These are phyloP conservation scores for Burhinus oedicnemus DNA, from an alignment of 2,113 vertebrate genomes.

Conservation along the genomic window DNA sequence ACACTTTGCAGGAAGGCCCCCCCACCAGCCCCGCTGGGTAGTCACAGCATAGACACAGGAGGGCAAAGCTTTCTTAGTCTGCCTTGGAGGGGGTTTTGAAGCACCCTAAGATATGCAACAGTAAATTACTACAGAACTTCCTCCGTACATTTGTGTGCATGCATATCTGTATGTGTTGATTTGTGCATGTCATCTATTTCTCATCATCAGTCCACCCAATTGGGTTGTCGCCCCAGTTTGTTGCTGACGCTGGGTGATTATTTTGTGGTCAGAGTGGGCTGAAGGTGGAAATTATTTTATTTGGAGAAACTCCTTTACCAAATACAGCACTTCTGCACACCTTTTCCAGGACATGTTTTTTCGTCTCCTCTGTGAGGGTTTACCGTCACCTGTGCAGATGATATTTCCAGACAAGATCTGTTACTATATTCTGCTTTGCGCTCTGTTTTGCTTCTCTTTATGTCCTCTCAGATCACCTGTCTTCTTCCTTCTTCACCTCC, in stretches of 20 bases:
- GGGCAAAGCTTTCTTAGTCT: neutral
- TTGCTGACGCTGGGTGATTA: neutral
- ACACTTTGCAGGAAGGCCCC: neutral
- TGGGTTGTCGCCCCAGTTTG: neutral
- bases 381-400: neutral
- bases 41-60: neutral
- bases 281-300: neutral
- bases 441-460: neutral
- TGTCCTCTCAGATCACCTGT: neutral
- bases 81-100: neutral
- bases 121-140: neutral
- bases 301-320: neutral
- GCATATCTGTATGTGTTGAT: neutral
- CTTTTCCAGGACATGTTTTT: neutral
- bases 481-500: neutral
- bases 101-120: neutral
- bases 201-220: no score
- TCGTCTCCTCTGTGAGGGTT: neutral
- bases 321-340: neutral
- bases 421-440: neutral
- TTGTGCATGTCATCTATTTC: neutral
- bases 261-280: neutral
- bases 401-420: neutral
- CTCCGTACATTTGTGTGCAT: rapidly evolving
- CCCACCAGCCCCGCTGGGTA: neutral